Base-by-base conservation (phyloP, 1,140 invertebrate genomes). In the Drosophila pectinifera region DNA sequence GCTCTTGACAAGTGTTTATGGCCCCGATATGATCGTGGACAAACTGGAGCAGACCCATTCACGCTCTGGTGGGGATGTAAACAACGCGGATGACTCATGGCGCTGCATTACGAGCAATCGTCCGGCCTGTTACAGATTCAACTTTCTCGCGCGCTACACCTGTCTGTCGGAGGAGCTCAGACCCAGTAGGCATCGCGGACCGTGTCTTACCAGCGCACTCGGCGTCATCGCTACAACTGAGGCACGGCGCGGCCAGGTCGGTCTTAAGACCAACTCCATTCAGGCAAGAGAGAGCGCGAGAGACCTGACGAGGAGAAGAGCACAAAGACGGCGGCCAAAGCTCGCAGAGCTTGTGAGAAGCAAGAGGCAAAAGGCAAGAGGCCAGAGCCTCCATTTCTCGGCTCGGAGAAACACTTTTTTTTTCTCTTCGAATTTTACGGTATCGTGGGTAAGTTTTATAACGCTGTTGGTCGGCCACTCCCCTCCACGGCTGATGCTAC, bases 361-460 rank as follows among this genome's bases (percentile, higher is more conserved):
- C n/a, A n/a, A n/a, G n/a, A n/a, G n/a, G n/a, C n/a, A n/a, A n/a
- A n/a, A 16, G 59, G 46, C 49, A 43, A 55, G 51, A 56, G 28
- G 6, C n/a, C 16, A 38, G 28, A 31, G 46, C 22, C 39, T 14
- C 24, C 24, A 13, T 16, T 31, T 28, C 11, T 5, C 26, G 24
- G 8, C 16, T 39, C 8, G 14, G 10, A 55, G 62, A 34, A 26
- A 24, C 31, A 45, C 62, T n/a, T 69, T 24, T 79, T 46, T 34
- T 70, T 57, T 70, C 58, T 49, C 70, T 67, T 64, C 43, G 28
- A 59, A 38, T 54, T 31, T 80, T 73, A 64, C 72, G 68, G 77
- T 84, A 84, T 58, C 57, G 46, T 75, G 64, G 75, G 61, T 84
- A 64, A 75, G 69, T 74, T 74, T 80, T 74, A 57, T 75, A 62